Conservation (phyloP, 2,888 invertebrate genomes). For the Amorpha juglandis region DNA sequence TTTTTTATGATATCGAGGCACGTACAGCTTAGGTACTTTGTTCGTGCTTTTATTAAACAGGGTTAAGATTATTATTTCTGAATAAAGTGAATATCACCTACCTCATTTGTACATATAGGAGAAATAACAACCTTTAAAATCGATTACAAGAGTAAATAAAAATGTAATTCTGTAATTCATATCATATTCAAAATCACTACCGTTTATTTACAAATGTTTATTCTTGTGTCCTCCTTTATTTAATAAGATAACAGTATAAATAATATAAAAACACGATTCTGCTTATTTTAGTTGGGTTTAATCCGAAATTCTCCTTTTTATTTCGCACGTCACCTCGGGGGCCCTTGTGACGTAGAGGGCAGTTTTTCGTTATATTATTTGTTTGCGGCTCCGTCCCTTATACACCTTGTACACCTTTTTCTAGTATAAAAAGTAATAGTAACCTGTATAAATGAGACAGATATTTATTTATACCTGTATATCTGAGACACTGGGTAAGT, state of each 20-base stretch:
- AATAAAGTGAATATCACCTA: too few relatives aligned
- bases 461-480: too few relatives aligned
- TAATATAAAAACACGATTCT: neutral
- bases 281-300: neutral
- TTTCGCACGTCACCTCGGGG: neutral
- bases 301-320: too few relatives aligned
- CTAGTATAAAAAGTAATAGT: too few relatives aligned
- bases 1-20: too few relatives aligned
- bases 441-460: too few relatives aligned
- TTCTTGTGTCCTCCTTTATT: slow-evolving; percentile 13
- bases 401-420: too few relatives aligned
- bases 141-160: neutral
- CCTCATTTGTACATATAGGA: neutral
- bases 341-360: too few relatives aligned
- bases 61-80: neutral
- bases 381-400: too few relatives aligned
- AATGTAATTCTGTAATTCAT: slow-evolving; percentile 2
- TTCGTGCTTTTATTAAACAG: neutral
- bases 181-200: neutral
- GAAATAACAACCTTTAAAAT: neutral
- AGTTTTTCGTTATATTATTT: too few relatives aligned
- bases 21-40: too few relatives aligned
- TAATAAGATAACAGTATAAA: slow-evolving; percentile 13
- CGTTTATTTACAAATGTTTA: neutral
- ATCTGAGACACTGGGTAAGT: too few relatives aligned